Base-by-base conservation (phyloP, 2,113 vertebrate genomes). In the Pygoscelis antarcticus region DNA sequence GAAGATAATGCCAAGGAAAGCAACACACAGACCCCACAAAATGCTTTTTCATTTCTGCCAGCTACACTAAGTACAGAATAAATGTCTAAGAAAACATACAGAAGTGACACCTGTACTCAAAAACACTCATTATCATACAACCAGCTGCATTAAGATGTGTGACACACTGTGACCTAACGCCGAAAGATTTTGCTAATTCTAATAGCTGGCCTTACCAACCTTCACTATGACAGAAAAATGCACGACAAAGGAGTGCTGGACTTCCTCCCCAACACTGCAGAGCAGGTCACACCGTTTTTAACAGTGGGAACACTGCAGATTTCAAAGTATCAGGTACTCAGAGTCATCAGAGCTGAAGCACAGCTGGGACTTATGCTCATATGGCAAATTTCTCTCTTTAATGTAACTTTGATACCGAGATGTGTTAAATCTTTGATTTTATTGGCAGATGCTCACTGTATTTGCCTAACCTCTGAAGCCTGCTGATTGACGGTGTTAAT, bases 401-500 rank as follows among this genome's bases (percentile, higher is more conserved):
- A 70, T 82, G 78, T 58, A 95, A 78, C 94, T 89, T 29, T 89
- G 82, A 96, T 93, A 97, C 60, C 6, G 2, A 95, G 94, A 97
- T 83, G 89, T 94, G 91, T 94, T 91, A 92, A 89, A 94, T 91
- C 93, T 96, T 92, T 82, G 89, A 94, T 96, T 96, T 92, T 76
- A 90, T 46, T 96, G 95, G 97, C 97, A 97, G 95, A 94, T 96
- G 93, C 96, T 89, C 77, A 75, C 62, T 40, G 46, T 95, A 96
- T 97, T 96, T 98, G 68, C 87, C 94, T 96, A 97, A 83, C 93
- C 90, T 96, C 91, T 93, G 92, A 97, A 54, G 96, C 92, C 85
- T 72, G 70, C 40, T 94, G 96, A 98, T 51, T 97, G 96, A 97
- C 96, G 93, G 75, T 26, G 94, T 93, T 97, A 97, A 98, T 95